Conservation (phyloP, 2,797 vertebrate genomes). For the Anguilla megastoma region DNA sequence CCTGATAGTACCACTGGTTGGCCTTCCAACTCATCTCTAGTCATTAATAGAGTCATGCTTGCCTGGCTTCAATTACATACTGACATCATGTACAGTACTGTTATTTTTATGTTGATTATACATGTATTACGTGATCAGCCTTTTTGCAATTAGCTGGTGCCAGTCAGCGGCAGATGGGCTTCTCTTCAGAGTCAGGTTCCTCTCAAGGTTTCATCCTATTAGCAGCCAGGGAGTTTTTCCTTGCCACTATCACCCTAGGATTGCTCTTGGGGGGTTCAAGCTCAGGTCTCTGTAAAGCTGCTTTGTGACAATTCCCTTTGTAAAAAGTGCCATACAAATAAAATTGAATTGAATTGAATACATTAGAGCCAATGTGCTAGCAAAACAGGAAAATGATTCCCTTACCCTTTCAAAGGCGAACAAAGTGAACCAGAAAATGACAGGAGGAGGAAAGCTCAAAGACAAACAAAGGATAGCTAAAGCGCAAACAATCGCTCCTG, state of each 20-base stretch:
- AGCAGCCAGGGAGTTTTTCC: neutral
- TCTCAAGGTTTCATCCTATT: neutral
- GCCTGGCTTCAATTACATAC: no score
- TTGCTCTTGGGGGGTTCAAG: neutral
- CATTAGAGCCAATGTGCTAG: neutral
- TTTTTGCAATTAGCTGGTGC: neutral
- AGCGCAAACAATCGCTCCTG: neutral
- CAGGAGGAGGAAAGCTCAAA: neutral
- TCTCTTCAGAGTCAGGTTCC: neutral
- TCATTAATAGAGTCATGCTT: no score
- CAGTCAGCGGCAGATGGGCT: neutral
- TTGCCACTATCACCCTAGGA: neutral
- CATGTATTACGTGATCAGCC: neutral
- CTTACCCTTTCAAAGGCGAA: neutral
- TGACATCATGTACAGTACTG: neutral
- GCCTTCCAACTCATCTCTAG: no score
- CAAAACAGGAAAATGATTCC: neutral
- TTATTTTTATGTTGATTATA: neutral
- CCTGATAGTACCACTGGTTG: no score
- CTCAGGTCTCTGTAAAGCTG: neutral
- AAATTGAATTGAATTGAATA: neutral
- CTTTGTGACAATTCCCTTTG: neutral
- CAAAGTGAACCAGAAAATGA: no score
- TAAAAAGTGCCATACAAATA: neutral
- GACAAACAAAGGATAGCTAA: neutral